phyloP scores from a whole-genome alignment of 2,113 vertebrate genomes.

The Corydoras sp. region DNA sequence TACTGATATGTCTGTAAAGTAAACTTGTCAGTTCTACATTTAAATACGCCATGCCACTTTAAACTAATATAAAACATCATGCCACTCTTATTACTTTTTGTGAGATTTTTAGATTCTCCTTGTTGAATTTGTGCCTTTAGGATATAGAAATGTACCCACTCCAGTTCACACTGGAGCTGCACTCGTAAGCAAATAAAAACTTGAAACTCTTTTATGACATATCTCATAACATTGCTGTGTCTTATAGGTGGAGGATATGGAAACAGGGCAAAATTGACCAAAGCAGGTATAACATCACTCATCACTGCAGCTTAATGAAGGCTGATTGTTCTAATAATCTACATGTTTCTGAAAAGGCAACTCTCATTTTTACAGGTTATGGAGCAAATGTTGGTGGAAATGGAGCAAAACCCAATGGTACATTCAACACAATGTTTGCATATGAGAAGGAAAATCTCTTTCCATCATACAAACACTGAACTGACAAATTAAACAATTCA shows the following conservation, averaged over 20 bases:
- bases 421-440: not conserved
- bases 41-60: too few species aligned
- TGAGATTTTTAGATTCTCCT: not conserved
- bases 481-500: not conserved
- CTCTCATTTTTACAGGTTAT: constrained; percentile 14
- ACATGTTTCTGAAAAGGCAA: not conserved
- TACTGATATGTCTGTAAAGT: too few species aligned
- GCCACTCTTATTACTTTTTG: not conserved
- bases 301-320: not conserved
- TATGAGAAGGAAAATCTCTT: not conserved
- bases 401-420: constrained; percentile 32
- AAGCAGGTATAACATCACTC: constrained; percentile 16
- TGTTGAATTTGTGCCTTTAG: constrained; percentile 7
- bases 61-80: not conserved
- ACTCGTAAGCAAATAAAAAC: not conserved
- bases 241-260: constrained; percentile 16
- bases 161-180: constrained; percentile 15
- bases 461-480: too few species aligned
- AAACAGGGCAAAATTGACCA: constrained; percentile 20
- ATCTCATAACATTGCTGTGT: not conserved
- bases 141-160: constrained; percentile 25
- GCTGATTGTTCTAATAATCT: not conserved
- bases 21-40: too few species aligned
- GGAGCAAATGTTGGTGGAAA: constrained; percentile 25
- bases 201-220: not conserved